Conservation (phyloP, 2,888 invertebrate genomes). For the Salticus scenicus region DNA sequence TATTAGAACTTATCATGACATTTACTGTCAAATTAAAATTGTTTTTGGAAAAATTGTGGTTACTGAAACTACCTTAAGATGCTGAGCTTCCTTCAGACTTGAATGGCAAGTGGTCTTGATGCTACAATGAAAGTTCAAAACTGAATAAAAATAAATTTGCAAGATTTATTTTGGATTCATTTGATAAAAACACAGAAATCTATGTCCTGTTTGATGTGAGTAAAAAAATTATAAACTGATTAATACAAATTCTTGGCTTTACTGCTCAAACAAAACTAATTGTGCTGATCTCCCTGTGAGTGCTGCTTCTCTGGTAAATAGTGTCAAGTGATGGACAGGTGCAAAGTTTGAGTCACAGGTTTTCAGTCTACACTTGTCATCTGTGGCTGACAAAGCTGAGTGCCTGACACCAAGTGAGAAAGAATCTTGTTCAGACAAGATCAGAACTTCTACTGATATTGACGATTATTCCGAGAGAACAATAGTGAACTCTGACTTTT, state of each 20-base stretch:
- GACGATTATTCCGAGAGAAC: too few relatives aligned
- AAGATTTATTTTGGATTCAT: neutral
- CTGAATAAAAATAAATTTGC: neutral
- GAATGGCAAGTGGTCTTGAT: neutral
- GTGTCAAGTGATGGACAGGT: neutral
- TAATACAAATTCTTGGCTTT: too few relatives aligned
- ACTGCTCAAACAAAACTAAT: neutral
- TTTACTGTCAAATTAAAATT: constrained; percentile 14
- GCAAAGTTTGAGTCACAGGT: neutral
- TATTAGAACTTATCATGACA: neutral
- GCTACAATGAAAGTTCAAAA: neutral
- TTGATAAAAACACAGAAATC: neutral
- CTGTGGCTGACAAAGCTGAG: too few relatives aligned
- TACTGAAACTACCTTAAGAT: neutral
- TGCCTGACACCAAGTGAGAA: too few relatives aligned
- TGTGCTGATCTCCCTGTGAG: neutral
- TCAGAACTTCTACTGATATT: too few relatives aligned
- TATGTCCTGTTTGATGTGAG: constrained; percentile 4
- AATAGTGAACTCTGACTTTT: neutral
- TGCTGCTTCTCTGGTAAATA: neutral
- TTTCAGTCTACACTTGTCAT: too few relatives aligned
- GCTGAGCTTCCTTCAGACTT: constrained; percentile 2
- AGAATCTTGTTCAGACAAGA: too few relatives aligned
- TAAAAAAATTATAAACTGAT: neutral
- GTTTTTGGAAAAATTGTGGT: constrained; percentile 11